These are phyloP conservation scores for Parazoanthus swiftii DNA, from an alignment of 92 coral and sea anemone genomes.

Conservation along the genomic window DNA sequence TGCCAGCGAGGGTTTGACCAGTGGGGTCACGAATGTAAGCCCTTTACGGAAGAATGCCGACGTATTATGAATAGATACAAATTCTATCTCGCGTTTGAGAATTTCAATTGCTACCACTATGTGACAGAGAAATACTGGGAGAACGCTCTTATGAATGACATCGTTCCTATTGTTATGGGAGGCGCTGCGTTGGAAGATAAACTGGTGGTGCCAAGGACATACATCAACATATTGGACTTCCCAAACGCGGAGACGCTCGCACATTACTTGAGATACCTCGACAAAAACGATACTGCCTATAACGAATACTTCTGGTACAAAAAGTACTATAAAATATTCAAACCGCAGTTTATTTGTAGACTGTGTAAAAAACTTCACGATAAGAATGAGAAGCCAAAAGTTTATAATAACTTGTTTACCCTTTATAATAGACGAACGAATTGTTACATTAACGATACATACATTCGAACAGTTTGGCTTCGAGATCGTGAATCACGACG, in stretches of 20 bases:
- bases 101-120: constrained; percentile 14
- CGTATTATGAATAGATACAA: constrained; percentile 7
- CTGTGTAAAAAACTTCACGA: constrained; percentile 36
- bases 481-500: neutral
- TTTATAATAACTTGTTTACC: neutral
- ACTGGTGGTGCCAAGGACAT: constrained; percentile 8
- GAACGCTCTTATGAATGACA: constrained; percentile 1
- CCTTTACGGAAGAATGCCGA: neutral
- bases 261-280: constrained; percentile 32
- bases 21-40: neutral
- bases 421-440: constrained; percentile 1
- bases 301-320: constrained; percentile 34
- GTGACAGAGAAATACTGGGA: constrained; percentile 43
- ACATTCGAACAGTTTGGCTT: constrained; percentile 22
- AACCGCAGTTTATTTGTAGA: constrained; percentile 18
- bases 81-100: constrained; percentile 30
- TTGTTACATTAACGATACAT: constrained; percentile 11
- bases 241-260: constrained; percentile 12
- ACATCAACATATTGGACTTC: constrained; percentile 28
- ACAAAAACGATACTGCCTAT: constrained; percentile 32
- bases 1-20: constrained; percentile 22
- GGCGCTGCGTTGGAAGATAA: constrained; percentile 1
- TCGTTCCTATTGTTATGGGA: constrained; percentile 31
- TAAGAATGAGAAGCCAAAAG: constrained; percentile 15
- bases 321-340: constrained; percentile 18